These are phyloP conservation scores for Excalfactoria chinensis DNA, from an alignment of 2,113 vertebrate species.

Conservation along the genomic window DNA sequence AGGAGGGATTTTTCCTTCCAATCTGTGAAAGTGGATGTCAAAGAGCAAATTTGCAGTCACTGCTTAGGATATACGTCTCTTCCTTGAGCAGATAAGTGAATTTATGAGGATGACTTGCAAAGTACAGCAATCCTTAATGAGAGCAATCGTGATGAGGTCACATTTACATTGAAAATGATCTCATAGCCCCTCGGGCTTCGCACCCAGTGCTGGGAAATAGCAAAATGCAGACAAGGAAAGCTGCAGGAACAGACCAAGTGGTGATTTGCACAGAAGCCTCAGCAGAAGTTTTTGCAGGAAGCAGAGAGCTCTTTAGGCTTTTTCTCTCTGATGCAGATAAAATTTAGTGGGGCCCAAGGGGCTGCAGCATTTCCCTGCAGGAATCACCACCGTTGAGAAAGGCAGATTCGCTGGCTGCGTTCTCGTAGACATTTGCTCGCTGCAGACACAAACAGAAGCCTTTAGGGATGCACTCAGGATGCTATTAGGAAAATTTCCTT, in stretches of 20 bases:
- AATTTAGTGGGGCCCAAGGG: slow-evolving; percentile 25
- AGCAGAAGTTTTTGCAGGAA: slow-evolving; percentile 38
- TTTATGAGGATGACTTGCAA: slow-evolving; percentile 55
- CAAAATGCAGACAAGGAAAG: background rate
- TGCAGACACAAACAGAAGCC: background rate
- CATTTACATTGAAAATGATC: slow-evolving; percentile 50
- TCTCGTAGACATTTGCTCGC: background rate
- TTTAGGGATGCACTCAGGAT: slow-evolving; percentile 49
- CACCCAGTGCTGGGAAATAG: background rate
- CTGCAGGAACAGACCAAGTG: background rate
- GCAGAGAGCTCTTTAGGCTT: slow-evolving; percentile 42
- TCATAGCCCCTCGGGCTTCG: background rate
- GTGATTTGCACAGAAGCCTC: background rate
- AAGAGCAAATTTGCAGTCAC: background rate
- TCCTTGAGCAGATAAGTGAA: slow-evolving; percentile 4
- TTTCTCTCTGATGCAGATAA: slow-evolving; percentile 37
- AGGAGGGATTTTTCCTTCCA: background rate
- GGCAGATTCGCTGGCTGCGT: slow-evolving; percentile 4
- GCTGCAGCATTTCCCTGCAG: slow-evolving; percentile 1
- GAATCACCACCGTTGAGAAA: slow-evolving; percentile 38
- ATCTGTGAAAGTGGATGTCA: background rate
- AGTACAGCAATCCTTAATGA: slow-evolving; percentile 28
- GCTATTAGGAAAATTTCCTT: slow-evolving; percentile 50
- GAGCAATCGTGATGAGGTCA: slow-evolving; percentile 25
- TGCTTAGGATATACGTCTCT: background rate